Evolutionary conservation across 2,113 vertebrate species (phyloP).

Genomic region (Rhabdornis inornatus): DNA sequence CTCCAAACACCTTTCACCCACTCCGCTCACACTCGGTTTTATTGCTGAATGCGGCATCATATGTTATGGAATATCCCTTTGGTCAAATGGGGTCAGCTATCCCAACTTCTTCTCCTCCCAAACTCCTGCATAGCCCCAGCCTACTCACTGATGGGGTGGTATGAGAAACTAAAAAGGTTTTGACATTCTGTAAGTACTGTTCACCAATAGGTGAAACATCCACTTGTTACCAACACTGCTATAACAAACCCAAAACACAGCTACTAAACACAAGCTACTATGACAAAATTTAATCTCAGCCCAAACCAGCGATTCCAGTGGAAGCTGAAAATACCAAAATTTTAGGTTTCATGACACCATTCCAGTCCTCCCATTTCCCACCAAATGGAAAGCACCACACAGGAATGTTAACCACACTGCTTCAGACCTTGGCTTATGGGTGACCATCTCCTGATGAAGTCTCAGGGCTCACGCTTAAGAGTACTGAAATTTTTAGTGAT

Average conservation of each 20-base stretch:
- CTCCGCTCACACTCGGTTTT: neutral
- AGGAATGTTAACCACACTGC: accelerated
- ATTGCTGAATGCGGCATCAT: neutral
- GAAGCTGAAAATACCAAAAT: neutral
- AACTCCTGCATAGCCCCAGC: neutral
- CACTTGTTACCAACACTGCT: accelerated
- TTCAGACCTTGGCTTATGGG: neutral
- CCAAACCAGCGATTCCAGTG: neutral
- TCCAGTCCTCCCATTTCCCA: neutral
- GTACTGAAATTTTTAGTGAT: neutral
- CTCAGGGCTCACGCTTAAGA: neutral
- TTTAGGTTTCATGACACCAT: neutral
- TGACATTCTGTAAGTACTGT: neutral
- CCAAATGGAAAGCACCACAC: neutral
- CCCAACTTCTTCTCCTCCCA: neutral
- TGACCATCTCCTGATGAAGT: neutral
- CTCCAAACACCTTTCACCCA: neutral
- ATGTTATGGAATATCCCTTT: neutral
- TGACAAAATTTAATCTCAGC: neutral
- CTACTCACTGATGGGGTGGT: neutral
- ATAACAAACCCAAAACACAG: neutral
- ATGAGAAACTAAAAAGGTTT: neutral
- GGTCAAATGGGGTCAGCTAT: neutral
- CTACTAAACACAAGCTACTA: neutral
- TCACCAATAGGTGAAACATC: neutral